A percentile compares a stretch with the other conserved stretches of the same genome.
phyloP scores from a whole-genome alignment of 2,113 vertebrate genomes.

The Sialia sialis region DNA sequence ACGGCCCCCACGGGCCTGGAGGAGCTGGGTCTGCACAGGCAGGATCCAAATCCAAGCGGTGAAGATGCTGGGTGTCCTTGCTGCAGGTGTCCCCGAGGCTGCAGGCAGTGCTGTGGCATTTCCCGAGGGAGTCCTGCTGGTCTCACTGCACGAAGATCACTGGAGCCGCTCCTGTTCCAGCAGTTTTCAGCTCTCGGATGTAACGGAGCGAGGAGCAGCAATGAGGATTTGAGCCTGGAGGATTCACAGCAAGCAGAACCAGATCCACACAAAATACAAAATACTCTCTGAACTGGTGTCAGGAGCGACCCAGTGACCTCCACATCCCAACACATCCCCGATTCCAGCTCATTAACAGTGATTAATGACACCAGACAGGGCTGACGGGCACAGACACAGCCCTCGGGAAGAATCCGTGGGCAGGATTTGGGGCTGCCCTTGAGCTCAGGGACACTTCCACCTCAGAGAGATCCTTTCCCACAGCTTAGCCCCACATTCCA shows the following conservation, averaged over 20 bases:
- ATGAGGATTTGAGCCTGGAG: accelerated
- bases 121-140: accelerated
- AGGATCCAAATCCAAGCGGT: accelerated
- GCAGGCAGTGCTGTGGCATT: accelerated
- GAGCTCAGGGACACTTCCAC: background rate
- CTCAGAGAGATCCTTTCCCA: background rate
- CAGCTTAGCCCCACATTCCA: accelerated
- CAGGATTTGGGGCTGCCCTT: background rate
- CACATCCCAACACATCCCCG: accelerated
- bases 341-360: accelerated
- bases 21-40: accelerated
- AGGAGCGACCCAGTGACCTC: accelerated
- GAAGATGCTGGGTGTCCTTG: accelerated
- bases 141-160: accelerated
- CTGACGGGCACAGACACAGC: accelerated
- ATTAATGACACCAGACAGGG: background rate
- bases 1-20: too few species aligned
- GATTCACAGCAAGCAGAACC: accelerated
- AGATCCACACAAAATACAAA: background rate
- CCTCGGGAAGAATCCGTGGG: accelerated
- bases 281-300: accelerated
- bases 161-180: background rate
- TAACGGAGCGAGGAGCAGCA: accelerated
- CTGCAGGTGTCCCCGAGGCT: accelerated
- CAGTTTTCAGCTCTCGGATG: accelerated